A percentile compares a stretch with the other conserved stretches of the same genome.
These are phyloP conservation scores for Tragulus kanchil DNA, from an alignment of 2,113 vertebrate species.

Conservation along the genomic window DNA sequence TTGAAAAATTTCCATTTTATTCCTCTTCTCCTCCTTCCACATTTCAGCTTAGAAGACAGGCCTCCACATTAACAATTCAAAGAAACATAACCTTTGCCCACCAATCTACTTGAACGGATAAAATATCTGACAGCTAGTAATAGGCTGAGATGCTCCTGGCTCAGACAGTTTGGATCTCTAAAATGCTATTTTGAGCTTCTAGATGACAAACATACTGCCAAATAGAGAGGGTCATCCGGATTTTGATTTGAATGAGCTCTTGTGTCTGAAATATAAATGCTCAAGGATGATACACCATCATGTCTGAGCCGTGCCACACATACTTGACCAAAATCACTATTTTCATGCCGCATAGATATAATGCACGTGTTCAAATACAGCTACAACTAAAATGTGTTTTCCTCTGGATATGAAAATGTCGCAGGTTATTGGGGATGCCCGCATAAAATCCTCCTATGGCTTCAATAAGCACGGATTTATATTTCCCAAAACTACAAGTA, in stretches of 20 bases:
- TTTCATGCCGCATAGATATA: conserved; percentile 15
- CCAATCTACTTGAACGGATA: conserved; percentile 46
- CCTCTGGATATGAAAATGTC: conserved; percentile 19
- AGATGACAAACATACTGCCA: conserved; percentile 20
- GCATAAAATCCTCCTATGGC: not conserved
- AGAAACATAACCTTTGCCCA: conserved; percentile 67
- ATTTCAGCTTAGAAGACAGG: conserved; percentile 59
- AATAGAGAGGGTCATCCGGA: not conserved
- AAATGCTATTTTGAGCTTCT: conserved; percentile 63
- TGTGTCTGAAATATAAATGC: conserved; percentile 62
- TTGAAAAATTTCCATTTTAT: conserved; percentile 61
- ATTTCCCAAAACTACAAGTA: not conserved
- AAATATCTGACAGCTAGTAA: conserved; percentile 62
- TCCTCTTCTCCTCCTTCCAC: conserved; percentile 56
- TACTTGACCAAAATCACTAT: not conserved
- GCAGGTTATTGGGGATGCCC: conserved; percentile 1
- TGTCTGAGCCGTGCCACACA: not conserved
- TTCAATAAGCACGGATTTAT: not conserved
- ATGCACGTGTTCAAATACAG: conserved; percentile 13
- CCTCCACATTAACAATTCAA: conserved; percentile 58
- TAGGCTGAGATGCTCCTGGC: conserved; percentile 18
- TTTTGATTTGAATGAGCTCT: conserved; percentile 43
- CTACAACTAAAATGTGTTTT: conserved; percentile 45
- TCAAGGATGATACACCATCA: not conserved
- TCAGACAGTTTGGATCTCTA: conserved; percentile 43